Percentiles rank a stretch among this genome's conserved stretches.
phyloP scores from a whole-genome alignment of 2,888 invertebrate genomes.

The Syrphus vitripennis region DNA sequence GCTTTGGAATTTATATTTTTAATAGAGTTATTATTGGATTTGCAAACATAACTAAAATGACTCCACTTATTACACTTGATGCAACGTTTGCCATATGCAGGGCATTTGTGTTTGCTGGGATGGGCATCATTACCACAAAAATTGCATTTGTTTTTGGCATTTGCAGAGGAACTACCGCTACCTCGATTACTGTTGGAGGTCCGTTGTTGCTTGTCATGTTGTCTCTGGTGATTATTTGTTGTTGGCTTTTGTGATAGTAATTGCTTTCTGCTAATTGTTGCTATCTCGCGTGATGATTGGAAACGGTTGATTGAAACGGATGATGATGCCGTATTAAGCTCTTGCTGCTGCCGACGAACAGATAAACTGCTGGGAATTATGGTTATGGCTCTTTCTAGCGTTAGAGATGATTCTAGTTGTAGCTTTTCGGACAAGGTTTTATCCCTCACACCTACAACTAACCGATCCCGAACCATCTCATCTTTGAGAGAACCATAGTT shows the following conservation, averaged over 20 bases:
- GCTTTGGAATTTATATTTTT: neutral
- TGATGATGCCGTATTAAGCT: slow-evolving; percentile 4
- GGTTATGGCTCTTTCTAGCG: slow-evolving; percentile 15
- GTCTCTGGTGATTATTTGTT: neutral
- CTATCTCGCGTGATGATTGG: neutral
- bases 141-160: neutral
- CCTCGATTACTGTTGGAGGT: neutral
- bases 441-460: slow-evolving; percentile 13
- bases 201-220: neutral
- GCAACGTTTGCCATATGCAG: neutral
- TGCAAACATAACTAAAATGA: slow-evolving; percentile 21
- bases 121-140: slow-evolving; percentile 9
- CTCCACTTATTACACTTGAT: slow-evolving; percentile 14
- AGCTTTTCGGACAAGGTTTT: slow-evolving; percentile 6
- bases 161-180: neutral
- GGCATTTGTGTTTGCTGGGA: neutral
- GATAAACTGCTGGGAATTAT: neutral
- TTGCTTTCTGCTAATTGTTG: neutral
- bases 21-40: neutral
- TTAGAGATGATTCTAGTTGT: slow-evolving; percentile 10
- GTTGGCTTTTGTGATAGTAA: neutral
- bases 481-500: neutral
- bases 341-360: slow-evolving; percentile 19
- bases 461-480: slow-evolving; percentile 6
- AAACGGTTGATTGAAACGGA: neutral